Conservation (phyloP, 2,797 vertebrate species). For the Myripristis jacobus region DNA sequence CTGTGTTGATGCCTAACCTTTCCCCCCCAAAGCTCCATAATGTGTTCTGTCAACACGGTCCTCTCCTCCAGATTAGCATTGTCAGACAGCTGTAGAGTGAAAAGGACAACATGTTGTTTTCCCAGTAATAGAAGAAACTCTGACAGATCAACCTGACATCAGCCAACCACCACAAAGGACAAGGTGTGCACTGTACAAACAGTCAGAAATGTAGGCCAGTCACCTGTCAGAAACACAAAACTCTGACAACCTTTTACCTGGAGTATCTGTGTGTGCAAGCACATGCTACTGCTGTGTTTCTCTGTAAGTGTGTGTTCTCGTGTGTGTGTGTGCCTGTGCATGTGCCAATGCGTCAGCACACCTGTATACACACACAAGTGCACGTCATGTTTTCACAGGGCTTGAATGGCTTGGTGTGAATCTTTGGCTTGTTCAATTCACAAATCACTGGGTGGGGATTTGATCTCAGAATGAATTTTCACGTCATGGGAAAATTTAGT, state of each 20-base stretch:
- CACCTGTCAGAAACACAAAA: constrained; percentile 5
- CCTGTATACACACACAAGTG: too few species aligned
- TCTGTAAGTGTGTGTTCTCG: neutral
- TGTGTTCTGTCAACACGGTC: constrained; percentile 70
- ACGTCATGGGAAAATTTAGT: too few species aligned
- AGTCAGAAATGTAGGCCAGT: constrained; percentile 6
- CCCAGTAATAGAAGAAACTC: constrained; percentile 33
- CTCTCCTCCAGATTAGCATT: constrained; percentile 58
- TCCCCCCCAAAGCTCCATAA: constrained; percentile 68
- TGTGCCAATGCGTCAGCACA: too few species aligned
- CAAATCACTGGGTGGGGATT: too few species aligned
- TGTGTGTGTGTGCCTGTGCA: neutral
- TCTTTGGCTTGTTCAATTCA: too few species aligned
- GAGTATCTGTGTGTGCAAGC: neutral
- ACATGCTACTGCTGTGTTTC: neutral
- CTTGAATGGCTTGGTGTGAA: too few species aligned
- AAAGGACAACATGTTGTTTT: constrained; percentile 59
- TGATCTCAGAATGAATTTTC: too few species aligned
- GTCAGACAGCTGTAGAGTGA: constrained; percentile 62
- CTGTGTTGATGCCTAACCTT: constrained; percentile 73
- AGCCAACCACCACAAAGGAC: constrained; percentile 22
- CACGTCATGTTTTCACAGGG: too few species aligned
- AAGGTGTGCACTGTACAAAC: constrained; percentile 8
- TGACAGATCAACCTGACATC: constrained; percentile 52
- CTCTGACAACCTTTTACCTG: neutral